Evolutionary conservation across 1,140 invertebrate genomes (phyloP).

Genomic region (Drosophila nigrodunni): DNA sequence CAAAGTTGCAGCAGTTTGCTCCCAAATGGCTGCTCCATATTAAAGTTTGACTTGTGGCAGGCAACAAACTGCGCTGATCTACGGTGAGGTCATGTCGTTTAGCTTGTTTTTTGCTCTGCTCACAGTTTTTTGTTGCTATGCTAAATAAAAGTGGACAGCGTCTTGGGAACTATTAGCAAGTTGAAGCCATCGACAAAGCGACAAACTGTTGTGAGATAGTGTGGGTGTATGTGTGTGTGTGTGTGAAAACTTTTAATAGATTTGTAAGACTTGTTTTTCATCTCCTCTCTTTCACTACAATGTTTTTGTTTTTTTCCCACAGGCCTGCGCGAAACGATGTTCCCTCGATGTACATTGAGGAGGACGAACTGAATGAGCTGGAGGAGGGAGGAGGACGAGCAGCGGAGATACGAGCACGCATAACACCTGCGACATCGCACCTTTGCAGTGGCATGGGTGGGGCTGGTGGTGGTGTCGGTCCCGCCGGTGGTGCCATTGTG

Average conservation of each 20-base stretch:
- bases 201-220: not conserved
- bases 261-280: conserved; percentile 49
- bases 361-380: conserved; percentile 81
- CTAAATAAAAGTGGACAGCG: conserved; percentile 36
- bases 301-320: conserved; percentile 21
- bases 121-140: conserved; percentile 22
- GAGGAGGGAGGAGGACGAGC: conserved; percentile 72
- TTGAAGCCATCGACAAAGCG: conserved; percentile 28
- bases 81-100: conserved; percentile 28
- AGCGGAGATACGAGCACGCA: conserved; percentile 71
- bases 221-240: conserved; percentile 18
- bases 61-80: not conserved
- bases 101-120: conserved; percentile 36
- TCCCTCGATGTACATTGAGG: conserved; percentile 84
- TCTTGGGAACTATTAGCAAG: conserved; percentile 71
- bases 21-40: conserved; percentile 3
- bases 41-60: conserved; percentile 38
- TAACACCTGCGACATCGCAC: conserved; percentile 68
- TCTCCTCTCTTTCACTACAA: not conserved
- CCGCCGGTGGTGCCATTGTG: conserved; percentile 55
- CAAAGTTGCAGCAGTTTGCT: conserved; percentile 20
- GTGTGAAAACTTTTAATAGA: conserved; percentile 70
- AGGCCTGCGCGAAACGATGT: conserved; percentile 83
- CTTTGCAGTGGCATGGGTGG: conserved; percentile 46
- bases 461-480: conserved; percentile 19